Conservation (phyloP, 2,113 vertebrate genomes). For the Hemiscyllium ocellatum region DNA sequence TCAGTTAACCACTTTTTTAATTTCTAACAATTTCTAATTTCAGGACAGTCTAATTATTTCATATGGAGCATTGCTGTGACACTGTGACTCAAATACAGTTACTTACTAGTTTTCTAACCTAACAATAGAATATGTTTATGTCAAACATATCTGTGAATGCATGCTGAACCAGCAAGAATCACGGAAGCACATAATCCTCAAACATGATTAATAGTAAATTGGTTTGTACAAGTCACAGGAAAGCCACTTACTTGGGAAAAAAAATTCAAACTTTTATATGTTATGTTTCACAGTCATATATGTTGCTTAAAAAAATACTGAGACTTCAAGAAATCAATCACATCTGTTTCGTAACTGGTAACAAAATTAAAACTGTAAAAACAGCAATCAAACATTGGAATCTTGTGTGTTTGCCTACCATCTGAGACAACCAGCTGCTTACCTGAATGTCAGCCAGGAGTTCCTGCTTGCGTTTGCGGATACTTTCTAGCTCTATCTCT, state of each 20-base stretch:
- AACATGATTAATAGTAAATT: not conserved
- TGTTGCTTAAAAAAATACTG: not conserved
- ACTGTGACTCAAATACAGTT: not conserved
- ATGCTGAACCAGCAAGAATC: not conserved
- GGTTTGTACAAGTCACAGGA: not conserved
- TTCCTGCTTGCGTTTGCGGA: constrained; percentile 90
- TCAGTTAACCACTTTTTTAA: not conserved
- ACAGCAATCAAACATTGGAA: not conserved
- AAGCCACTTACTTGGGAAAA: too few relatives aligned
- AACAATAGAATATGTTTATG: not conserved
- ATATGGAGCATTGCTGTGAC: not conserved
- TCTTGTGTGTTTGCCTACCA: not conserved
- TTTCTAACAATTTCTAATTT: not conserved
- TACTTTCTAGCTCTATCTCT: constrained; percentile 88
- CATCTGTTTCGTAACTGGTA: not conserved
- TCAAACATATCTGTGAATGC: not conserved
- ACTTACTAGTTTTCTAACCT: not conserved
- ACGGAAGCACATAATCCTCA: not conserved
- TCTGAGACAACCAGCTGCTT: not conserved
- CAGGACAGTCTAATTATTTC: not conserved
- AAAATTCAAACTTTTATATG: not conserved
- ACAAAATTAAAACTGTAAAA: not conserved
- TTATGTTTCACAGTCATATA: not conserved
- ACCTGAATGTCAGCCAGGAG: constrained; percentile 97
- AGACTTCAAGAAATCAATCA: not conserved